These are phyloP conservation scores for Stenopsyche tienmushanensis DNA, from an alignment of 1,140 invertebrate species.

Conservation along the genomic window DNA sequence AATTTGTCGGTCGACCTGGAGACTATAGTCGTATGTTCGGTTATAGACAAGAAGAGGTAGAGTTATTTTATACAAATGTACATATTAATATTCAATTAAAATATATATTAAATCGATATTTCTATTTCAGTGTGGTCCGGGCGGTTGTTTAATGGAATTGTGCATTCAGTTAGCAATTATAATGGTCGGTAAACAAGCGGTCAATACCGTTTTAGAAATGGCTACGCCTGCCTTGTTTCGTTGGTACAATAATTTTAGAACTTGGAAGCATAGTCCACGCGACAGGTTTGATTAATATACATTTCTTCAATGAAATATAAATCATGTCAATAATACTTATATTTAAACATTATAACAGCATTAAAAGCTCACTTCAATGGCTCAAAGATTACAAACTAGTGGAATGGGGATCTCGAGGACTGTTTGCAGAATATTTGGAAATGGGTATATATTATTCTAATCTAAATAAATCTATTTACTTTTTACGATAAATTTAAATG, in stretches of 20 bases:
- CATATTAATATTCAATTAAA: too few relatives aligned
- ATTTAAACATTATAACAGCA: slow-evolving; percentile 44
- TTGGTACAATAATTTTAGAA: slow-evolving; percentile 68
- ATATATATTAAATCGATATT: too few relatives aligned
- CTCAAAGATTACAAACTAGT: slow-evolving; percentile 89
- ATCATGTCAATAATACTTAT: not conserved
- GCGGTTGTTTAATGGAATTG: slow-evolving; percentile 88
- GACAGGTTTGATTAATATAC: slow-evolving; percentile 10
- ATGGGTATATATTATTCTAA: slow-evolving; percentile 73
- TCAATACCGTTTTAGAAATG: slow-evolving; percentile 87
- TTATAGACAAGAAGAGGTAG: slow-evolving; percentile 83
- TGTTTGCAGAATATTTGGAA: slow-evolving; percentile 97
- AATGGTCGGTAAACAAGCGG: slow-evolving; percentile 95
- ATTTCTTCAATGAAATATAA: not conserved
- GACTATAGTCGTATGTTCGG: slow-evolving; percentile 75
- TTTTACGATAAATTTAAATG: slow-evolving; percentile 25
- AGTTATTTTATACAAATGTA: slow-evolving; percentile 34
- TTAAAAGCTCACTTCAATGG: slow-evolving; percentile 67
- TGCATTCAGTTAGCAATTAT: slow-evolving; percentile 93
- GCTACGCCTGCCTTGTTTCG: slow-evolving; percentile 72
- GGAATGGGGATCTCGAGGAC: slow-evolving; percentile 84
- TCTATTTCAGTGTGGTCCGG: slow-evolving; percentile 71
- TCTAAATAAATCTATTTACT: too few relatives aligned
- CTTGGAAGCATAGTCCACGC: slow-evolving; percentile 36
- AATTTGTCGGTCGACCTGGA: slow-evolving; percentile 82